Evolutionary conservation across 2,888 invertebrate species (phyloP).

Genomic region (Himalopsyche kuldschensis): DNA sequence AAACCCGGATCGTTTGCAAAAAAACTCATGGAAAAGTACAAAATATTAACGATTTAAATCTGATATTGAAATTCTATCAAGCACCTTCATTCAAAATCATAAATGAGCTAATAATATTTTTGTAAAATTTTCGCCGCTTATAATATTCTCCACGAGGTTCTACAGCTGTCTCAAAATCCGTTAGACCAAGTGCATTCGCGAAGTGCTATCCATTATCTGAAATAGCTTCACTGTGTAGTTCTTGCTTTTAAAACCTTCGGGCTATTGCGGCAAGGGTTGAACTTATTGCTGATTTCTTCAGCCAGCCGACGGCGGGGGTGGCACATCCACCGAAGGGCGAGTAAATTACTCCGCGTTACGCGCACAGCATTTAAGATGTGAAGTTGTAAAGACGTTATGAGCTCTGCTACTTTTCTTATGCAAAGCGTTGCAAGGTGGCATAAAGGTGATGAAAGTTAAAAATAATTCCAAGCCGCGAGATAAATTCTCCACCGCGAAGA

Average conservation of each 20-base stretch:
- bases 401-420: constrained; percentile 20
- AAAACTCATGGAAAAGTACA: too few species aligned
- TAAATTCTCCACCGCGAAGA: not conserved
- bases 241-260: constrained; percentile 29
- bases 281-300: constrained; percentile 39
- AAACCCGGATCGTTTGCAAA: too few species aligned
- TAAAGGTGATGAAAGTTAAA: constrained; percentile 20
- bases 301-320: constrained; percentile 5
- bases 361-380: constrained; percentile 36
- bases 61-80: too few species aligned
- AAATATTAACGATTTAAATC: too few species aligned
- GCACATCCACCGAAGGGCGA: not conserved
- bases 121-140: too few species aligned
- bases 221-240: constrained; percentile 34
- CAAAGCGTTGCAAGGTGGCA: constrained; percentile 24
- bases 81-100: too few species aligned
- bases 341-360: constrained; percentile 35
- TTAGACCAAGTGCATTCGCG: not conserved
- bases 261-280: constrained; percentile 38
- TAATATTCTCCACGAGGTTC: too few species aligned
- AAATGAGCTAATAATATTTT: too few species aligned
- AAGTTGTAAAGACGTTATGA: constrained; percentile 20
- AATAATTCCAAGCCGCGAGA: constrained; percentile 9
- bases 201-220: constrained; percentile 30
- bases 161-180: not conserved